Base-by-base conservation (phyloP, 2,113 vertebrate genomes). In the Delphinapterus leucas region DNA sequence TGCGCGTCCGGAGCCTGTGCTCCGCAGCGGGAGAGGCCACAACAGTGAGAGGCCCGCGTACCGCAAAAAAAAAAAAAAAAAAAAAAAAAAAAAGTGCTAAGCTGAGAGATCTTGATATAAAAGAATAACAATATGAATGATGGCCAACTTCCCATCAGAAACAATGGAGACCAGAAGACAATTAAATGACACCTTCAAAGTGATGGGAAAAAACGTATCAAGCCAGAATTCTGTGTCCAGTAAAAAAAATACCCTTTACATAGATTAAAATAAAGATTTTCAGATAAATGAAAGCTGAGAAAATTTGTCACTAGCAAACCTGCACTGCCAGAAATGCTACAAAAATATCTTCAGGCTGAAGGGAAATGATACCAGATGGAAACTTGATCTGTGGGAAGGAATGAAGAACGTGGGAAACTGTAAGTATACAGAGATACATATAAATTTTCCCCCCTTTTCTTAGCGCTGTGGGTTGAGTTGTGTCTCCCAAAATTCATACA, bases 311-410 rank as follows among this genome's bases (percentile, higher is more conserved):
- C 68, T 74, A 74, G 77, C 21, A 89, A 65, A 89, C 28, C 44
- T 74, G 25, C 58, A n/a, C 28, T 58, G 77, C 44, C 68, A 94
- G 67, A 74, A 55, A 94, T 58, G 36, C 58, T 67, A 67, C 93
- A 83, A 63, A 89, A 89, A 89, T 83, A 83, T 67, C 67, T 74
- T 55, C 23, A 94, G 77, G 58, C 68, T 89, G 70, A 83, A 76
- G 44, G 93, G 44, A 83, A 67, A 83, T 83, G 58, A 89, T 74
- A 89, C n/a, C 58, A 94, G 86, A 74, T 89, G 86, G 86, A 83
- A 89, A 83, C 14, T 3, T 65, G 77, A 82, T 82, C 83, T 82
- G 44, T 53, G n/a, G 44, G 44, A 89, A 65, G n/a, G 70, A 82
- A 73, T 28, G 67, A 89, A 82, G 67, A 94, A 41, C 21, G 3